phyloP scores from a whole-genome alignment of 2,888 invertebrate species.

The Drosophila pegasa region DNA sequence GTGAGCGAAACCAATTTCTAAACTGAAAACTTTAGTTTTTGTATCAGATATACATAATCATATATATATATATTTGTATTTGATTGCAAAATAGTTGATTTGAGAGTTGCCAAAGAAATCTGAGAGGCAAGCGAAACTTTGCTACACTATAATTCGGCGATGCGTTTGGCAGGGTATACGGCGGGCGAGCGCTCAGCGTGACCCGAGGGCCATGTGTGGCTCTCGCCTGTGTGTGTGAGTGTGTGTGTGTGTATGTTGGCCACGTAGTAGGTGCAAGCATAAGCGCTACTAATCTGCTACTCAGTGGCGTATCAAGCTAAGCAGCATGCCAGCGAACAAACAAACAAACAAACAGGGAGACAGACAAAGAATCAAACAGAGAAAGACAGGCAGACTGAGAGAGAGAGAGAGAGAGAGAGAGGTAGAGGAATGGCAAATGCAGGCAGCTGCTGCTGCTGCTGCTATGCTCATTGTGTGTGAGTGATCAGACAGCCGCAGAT shows the following conservation, averaged over 20 bases:
- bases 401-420: neutral
- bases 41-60: neutral
- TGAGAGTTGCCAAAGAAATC: neutral
- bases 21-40: neutral
- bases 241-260: slow-evolving; percentile 41
- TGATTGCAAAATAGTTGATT: neutral
- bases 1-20: neutral
- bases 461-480: slow-evolving; percentile 45
- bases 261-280: slow-evolving; percentile 80
- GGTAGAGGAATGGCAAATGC: slow-evolving; percentile 27
- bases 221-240: slow-evolving; percentile 16
- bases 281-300: slow-evolving; percentile 79
- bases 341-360: slow-evolving; percentile 52
- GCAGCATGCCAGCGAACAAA: slow-evolving; percentile 62
- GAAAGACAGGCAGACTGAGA: slow-evolving; percentile 2
- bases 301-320: slow-evolving; percentile 79
- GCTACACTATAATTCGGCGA: neutral
- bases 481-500: slow-evolving; percentile 75
- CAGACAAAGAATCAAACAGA: slow-evolving; percentile 12
- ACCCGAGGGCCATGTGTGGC: slow-evolving; percentile 35
- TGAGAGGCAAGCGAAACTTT: neutral
- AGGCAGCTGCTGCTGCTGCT: slow-evolving; percentile 37
- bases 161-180: slow-evolving; percentile 27
- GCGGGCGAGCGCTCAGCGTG: slow-evolving; percentile 16
- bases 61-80: neutral